Conservation (phyloP, 2,888 invertebrate genomes). For the Pachliopta kotzebuea region DNA sequence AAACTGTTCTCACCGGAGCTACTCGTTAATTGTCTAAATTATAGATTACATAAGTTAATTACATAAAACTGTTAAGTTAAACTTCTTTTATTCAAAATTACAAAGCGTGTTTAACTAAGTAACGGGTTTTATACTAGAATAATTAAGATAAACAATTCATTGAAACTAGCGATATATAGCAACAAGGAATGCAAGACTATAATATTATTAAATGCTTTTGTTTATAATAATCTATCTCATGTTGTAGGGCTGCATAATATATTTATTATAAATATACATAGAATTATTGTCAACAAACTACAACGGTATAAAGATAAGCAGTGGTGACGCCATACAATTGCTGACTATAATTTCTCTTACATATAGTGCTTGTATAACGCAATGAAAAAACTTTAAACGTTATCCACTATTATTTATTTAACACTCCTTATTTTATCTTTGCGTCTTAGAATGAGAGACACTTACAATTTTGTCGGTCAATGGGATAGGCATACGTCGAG, state of each 20-base stretch:
- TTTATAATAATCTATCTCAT: no score
- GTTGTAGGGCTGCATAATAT: no score
- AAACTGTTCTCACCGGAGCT: no score
- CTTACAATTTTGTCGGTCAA: slow-evolving; percentile 48
- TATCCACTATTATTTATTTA: neutral
- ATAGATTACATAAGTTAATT: no score
- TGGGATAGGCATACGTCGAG: slow-evolving; percentile 41
- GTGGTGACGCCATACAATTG: neutral
- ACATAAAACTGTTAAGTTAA: no score
- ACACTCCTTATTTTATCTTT: neutral
- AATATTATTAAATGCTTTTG: neutral
- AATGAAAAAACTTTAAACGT: neutral
- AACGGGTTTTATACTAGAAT: neutral
- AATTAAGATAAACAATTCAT: slow-evolving; percentile 1
- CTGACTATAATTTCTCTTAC: neutral
- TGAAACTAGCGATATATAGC: neutral
- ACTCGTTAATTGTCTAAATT: no score
- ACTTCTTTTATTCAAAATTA: no score
- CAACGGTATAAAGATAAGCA: neutral
- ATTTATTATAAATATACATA: no score
- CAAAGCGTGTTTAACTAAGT: no score
- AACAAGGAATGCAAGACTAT: neutral
- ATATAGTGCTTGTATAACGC: neutral
- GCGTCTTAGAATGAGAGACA: neutral
- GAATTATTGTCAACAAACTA: neutral